phyloP scores from a whole-genome alignment of 2,888 invertebrate genomes.

The Eupithecia vulgata region DNA sequence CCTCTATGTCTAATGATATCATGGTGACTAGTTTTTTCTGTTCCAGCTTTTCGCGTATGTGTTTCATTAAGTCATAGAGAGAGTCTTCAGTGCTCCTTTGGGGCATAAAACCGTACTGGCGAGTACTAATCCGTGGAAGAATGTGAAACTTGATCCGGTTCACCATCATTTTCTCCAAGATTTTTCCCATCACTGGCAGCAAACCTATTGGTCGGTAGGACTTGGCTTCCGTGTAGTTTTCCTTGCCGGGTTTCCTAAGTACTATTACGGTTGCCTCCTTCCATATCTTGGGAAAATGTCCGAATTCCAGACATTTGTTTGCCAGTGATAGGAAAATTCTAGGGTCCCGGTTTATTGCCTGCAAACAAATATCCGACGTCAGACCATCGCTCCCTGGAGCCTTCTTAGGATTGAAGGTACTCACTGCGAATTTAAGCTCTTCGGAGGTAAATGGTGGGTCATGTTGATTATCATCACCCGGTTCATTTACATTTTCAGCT shows the following conservation, averaged over 20 bases:
- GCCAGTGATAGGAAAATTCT: constrained; percentile 12
- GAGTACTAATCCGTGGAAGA: constrained; percentile 1
- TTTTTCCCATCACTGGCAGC: constrained; percentile 40
- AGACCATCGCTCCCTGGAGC: constrained; percentile 34
- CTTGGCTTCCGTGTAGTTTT: constrained; percentile 32
- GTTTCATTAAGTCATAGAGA: no score
- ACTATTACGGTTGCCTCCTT: constrained; percentile 24
- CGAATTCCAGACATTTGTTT: constrained; percentile 39
- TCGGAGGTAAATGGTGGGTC: constrained; percentile 39
- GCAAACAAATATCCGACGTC: constrained; percentile 29
- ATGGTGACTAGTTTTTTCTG: no score
- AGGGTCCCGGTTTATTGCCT: constrained; percentile 33
- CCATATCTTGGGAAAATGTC: constrained; percentile 35
- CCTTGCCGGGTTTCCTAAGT: constrained; percentile 11
- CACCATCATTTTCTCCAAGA: constrained; percentile 18
- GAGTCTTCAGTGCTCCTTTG: constrained; percentile 12
- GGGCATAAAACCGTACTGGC: constrained; percentile 5
- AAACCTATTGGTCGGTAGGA: constrained; percentile 44
- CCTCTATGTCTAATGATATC: no score
- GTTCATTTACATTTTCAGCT: constrained; percentile 22
- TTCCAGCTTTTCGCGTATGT: no score
- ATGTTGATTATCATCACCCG: constrained; percentile 1
- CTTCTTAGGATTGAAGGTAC: constrained; percentile 38
- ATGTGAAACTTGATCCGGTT: constrained; percentile 10
- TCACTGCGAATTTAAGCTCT: neutral